Base-by-base conservation (phyloP, 2,797 vertebrate species). In the Molossus molossus region DNA sequence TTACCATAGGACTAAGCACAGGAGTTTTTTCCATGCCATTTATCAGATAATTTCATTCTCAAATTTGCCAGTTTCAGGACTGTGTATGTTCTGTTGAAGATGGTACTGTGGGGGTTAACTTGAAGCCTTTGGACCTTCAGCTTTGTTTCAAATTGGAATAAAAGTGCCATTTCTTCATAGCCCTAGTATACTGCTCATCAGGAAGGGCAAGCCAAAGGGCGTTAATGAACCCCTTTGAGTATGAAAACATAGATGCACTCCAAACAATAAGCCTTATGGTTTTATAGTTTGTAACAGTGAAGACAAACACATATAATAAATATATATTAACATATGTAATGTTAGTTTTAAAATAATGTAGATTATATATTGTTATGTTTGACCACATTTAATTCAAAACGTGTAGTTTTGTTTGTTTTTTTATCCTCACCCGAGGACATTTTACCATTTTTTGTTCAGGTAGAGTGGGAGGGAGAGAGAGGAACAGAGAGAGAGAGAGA, bases 321-420 rank as follows among this genome's bases (percentile, higher is more conserved):
- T 83, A 70, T 25, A 40, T 18, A n/a, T 27, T 81, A 64, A 69
- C 20, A 29, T 65, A 48, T 2, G 23, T 15, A 48, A 76, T 45
- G 25, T 75, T 90, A 89, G 20, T 64, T 95, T 90, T 64, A 50
- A 64, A 82, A 81, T 50, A 90, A 48, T 58, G 27, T 37, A 33
- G 21, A 29, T 21, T 48, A 60, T 21, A 65, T 21, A 65, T 27
- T 55, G 20, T 57, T 75, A 70, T 75, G 58, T 83, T 86, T 91
- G 69, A 76, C 7, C 50, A 87, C 33, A 67, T 79, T 90, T 64
- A n/a, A 87, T 94, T 88, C 33, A 25, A 96, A 92, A 33, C 33
- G 50, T 29, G 57, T 33, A 60, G 0, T 72, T 82, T 33, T 33
- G 33, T 33, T 33, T 33, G 2, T 2, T 33, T 33, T 33, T 33